Conservation (phyloP, 2,888 invertebrate genomes). For the Orchesella flavescens region DNA sequence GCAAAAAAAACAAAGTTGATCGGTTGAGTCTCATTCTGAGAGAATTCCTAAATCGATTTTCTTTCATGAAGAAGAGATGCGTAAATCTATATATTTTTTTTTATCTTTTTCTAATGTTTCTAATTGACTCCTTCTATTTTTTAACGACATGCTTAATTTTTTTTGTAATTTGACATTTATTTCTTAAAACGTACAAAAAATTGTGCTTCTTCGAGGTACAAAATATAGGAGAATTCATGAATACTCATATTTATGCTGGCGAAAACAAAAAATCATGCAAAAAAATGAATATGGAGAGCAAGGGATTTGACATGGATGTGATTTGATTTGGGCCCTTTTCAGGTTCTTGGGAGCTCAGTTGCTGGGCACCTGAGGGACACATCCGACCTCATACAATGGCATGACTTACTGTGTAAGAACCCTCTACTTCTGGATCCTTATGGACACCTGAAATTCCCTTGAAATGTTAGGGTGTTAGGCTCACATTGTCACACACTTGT, state of each 20-base stretch:
- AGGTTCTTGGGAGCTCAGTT: conserved; percentile 72
- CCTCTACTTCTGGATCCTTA: conserved; percentile 64
- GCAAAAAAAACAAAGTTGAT: conserved; percentile 28
- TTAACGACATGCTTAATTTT: conserved; percentile 60
- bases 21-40: conserved; percentile 12
- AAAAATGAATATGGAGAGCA: conserved; percentile 47
- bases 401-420: conserved; percentile 64
- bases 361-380: conserved; percentile 71
- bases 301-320: conserved; percentile 68
- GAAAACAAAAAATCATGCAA: conserved; percentile 11
- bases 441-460: conserved; percentile 60
- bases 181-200: neutral
- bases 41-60: conserved; percentile 11
- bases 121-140: conserved; percentile 56
- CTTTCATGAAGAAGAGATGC: conserved; percentile 6
- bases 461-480: conserved; percentile 47
- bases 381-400: conserved; percentile 66
- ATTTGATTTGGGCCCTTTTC: conserved; percentile 71
- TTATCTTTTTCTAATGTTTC: conserved; percentile 31
- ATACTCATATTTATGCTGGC: conserved; percentile 43
- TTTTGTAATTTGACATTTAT: conserved; percentile 58
- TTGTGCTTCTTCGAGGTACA: conserved; percentile 15
- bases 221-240: neutral
- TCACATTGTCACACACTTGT: conserved; percentile 13
- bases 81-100: conserved; percentile 21